Conservation (phyloP, 1,140 invertebrate species). For the Archivesica marissinica region DNA sequence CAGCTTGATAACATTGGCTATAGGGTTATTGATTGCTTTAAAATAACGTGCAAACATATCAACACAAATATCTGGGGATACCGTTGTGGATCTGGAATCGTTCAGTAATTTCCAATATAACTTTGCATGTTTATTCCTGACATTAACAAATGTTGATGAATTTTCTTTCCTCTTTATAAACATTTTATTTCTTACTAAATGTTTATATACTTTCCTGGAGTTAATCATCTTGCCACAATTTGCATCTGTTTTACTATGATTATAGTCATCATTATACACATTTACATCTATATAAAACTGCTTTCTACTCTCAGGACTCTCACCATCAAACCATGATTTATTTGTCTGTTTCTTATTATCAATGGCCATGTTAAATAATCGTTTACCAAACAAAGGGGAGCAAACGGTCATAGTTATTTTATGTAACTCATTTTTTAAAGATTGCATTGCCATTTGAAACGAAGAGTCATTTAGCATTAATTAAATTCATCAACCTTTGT, state of each 20-base stretch:
- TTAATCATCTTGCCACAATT: neutral
- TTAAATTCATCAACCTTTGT: neutral
- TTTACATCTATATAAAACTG: constrained; percentile 12
- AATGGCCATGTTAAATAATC: neutral
- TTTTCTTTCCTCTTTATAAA: neutral
- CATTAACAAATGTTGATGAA: neutral
- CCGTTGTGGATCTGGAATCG: neutral
- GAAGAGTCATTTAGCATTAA: neutral
- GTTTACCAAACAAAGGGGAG: neutral
- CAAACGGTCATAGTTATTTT: neutral
- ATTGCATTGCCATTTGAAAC: neutral
- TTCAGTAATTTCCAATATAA: neutral
- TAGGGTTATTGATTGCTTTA: constrained; percentile 8
- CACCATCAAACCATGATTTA: constrained; percentile 34
- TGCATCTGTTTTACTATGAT: neutral
- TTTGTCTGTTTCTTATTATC: neutral
- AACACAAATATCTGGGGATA: neutral
- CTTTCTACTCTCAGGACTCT: neutral
- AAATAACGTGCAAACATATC: neutral
- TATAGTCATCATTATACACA: neutral
- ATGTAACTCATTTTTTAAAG: neutral
- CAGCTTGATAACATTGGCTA: too few species aligned
- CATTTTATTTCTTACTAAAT: neutral
- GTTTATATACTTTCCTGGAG: constrained; percentile 1
- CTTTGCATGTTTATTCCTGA: constrained; percentile 3